Evolutionary conservation across 2,888 invertebrate species (phyloP), one percentile per base, ranked within the genome.

Genomic region (Clusia tigrina): DNA sequence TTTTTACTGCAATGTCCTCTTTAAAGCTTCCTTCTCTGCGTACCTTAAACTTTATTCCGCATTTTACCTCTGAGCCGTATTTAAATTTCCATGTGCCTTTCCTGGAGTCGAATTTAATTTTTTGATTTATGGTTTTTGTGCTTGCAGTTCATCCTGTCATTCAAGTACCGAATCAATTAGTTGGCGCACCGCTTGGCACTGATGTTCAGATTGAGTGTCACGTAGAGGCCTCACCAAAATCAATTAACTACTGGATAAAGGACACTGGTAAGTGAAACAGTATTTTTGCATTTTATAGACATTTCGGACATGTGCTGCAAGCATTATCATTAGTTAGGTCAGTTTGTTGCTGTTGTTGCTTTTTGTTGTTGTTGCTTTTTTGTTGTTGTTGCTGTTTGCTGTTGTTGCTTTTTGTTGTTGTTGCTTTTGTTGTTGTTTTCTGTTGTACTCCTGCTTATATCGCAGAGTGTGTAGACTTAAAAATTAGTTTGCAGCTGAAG

Each of bases 111-210:
- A 32, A 32, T 15, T 42, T 42, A 12, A 6, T 42, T 15, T 20
- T 48, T 20, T 48, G 48, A 48, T 48, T 48, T 48, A 48, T 48
- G 48, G 48, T 48, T 48, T 48, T 20, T 15, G n/a, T n/a, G 57
- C 65, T 77, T 80, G 62, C 87, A 95, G 95, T 95, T 88, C 91
- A 93, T 81, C 95, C 95, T 17, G 91, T 93, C 77, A 94, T 95
- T 80, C 92, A 93, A 85, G 94, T 95, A 68, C 95, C 95, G 62
- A 95, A 94, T 86, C 95, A 95, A 87, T 87, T 95, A 81, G 93
- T 95, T 67, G 94, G 94, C 23, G 94, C 94, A 66, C 94, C 94
- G 63, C 86, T 93, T 74, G 91, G 91, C 69, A 94, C 94, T 69
- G 92, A 94, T 85, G 94, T 95, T 78, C 90, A 89, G 26, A 87